Percentiles rank a stretch among this genome's conserved stretches.
phyloP scores from a whole-genome alignment of 2,888 invertebrate genomes.

The Lithophane leautieri region DNA sequence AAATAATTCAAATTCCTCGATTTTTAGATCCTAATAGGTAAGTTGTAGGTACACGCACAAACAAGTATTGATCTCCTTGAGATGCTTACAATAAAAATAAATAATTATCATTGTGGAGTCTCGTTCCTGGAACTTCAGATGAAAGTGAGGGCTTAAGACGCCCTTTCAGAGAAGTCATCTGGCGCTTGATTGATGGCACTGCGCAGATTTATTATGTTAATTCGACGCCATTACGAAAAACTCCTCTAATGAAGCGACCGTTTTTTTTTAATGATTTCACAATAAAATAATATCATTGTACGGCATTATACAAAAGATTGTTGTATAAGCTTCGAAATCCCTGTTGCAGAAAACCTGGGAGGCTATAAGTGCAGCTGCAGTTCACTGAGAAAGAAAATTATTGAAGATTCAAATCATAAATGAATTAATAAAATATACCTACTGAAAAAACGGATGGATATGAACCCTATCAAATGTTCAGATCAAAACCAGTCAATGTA shows the following conservation, averaged over 20 bases:
- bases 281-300: slow-evolving; percentile 3
- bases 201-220: slow-evolving; percentile 89
- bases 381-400: neutral
- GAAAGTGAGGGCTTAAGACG: slow-evolving; percentile 89
- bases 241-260: slow-evolving; percentile 63
- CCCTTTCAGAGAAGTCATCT: slow-evolving; percentile 86
- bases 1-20: neutral
- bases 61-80: slow-evolving; percentile 17
- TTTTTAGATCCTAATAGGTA: neutral
- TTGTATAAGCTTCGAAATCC: neutral
- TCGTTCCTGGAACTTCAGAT: slow-evolving; percentile 76
- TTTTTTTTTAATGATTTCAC: slow-evolving; percentile 17
- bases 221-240: slow-evolving; percentile 77
- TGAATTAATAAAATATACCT: neutral
- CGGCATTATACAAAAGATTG: neutral
- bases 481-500: neutral
- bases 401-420: neutral
- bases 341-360: neutral
- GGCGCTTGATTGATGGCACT: slow-evolving; percentile 84
- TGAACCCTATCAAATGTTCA: neutral
- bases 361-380: too few species aligned
- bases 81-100: slow-evolving; percentile 67
- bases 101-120: slow-evolving; percentile 75
- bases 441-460: neutral
- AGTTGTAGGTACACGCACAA: neutral